phyloP scores from a whole-genome alignment of 1,140 invertebrate genomes.

The Cepaea nemoralis region DNA sequence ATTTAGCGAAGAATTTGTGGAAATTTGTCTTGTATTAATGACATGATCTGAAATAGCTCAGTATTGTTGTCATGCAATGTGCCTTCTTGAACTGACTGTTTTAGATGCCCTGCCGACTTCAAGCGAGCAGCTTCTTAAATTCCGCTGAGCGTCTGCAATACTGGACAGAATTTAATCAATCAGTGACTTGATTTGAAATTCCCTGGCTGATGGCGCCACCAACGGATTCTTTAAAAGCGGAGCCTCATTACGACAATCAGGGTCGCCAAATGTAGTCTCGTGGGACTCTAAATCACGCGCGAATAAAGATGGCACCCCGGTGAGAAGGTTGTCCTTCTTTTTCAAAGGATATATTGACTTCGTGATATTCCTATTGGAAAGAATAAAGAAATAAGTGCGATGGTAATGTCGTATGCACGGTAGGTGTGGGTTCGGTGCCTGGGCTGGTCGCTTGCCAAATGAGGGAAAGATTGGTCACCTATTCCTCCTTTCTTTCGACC shows the following conservation, averaged over 20 bases:
- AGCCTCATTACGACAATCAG: neutral
- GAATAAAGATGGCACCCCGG: slow-evolving; percentile 11
- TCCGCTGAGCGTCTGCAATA: neutral
- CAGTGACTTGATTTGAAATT: neutral
- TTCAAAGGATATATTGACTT: neutral
- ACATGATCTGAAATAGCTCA: neutral
- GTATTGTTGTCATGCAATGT: neutral
- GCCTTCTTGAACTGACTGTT: neutral
- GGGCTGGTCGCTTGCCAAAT: no score
- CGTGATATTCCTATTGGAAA: no score
- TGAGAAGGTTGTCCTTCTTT: neutral
- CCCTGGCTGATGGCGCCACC: neutral
- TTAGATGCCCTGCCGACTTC: neutral
- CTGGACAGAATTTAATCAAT: neutral
- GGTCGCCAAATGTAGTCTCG: neutral
- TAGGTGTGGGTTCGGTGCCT: no score
- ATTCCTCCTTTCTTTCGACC: no score
- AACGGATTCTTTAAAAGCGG: neutral
- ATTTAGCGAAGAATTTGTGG: neutral
- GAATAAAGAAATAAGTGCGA: no score
- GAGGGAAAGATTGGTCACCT: no score
- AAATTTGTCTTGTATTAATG: neutral
- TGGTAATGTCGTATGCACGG: no score
- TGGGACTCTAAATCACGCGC: slow-evolving; percentile 17
- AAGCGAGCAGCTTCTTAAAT: neutral